phyloP scores from a whole-genome alignment of 2,888 invertebrate species.

The Ceramica pisi region DNA sequence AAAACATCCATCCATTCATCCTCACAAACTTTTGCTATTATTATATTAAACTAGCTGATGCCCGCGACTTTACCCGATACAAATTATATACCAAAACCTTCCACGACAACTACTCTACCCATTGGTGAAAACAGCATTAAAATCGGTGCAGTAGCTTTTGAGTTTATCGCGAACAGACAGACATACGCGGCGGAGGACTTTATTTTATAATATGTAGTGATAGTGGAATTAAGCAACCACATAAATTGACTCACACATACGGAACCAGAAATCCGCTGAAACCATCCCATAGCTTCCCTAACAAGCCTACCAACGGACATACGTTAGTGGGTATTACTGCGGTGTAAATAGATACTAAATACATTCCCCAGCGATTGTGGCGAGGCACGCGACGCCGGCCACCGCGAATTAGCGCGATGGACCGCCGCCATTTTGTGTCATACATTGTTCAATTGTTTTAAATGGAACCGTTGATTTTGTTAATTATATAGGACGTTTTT shows the following conservation, averaged over 20 bases:
- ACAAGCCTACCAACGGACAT: constrained; percentile 39
- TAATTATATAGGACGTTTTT: constrained; percentile 5
- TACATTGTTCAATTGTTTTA: constrained; percentile 32
- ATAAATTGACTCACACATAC: background rate
- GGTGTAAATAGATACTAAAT: constrained; percentile 42
- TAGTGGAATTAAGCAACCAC: background rate
- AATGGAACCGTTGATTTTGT: constrained; percentile 40
- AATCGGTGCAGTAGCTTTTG: no score
- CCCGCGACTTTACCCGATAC: no score
- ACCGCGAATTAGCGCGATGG: constrained; percentile 40
- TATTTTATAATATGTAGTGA: no score
- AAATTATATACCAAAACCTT: no score
- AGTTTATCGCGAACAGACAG: no score
- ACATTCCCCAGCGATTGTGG: constrained; percentile 40
- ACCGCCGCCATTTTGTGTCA: constrained; percentile 31
- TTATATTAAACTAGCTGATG: no score
- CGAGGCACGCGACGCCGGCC: constrained; percentile 38
- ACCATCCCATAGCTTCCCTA: constrained; percentile 31
- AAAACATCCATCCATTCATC: no score
- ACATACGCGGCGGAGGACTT: no score
- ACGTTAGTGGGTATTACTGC: constrained; percentile 27
- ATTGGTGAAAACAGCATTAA: no score
- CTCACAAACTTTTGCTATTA: no score
- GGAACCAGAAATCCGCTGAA: constrained; percentile 30
- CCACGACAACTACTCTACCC: no score